Base-by-base conservation (phyloP, 2,797 vertebrate species). In the Melanotaenia maccullochi region DNA sequence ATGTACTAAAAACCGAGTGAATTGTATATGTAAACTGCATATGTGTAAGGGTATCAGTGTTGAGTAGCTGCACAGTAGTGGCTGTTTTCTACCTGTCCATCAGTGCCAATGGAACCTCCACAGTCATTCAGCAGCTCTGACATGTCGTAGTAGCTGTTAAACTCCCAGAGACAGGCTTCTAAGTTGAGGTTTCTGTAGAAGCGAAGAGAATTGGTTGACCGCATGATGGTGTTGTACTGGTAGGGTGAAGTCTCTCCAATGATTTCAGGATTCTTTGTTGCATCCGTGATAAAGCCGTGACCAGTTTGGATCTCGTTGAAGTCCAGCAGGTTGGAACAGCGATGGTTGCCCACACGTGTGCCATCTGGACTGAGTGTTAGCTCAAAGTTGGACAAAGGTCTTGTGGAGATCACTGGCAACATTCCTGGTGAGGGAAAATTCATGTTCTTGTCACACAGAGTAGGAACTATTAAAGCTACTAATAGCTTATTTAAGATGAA, bases 141-240 rank as follows among this genome's bases (percentile, higher is more conserved):
- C 93, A 94, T 94, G 84, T 96, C 93, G 0, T 94, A 96, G 84
- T 95, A 96, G 88, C 92, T 96, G 86, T 87, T 94, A 83, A 97
- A 96, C 83, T 96, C 95, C 95, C 96, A 96, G 14, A 96, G 93
- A 42, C 95, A 96, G 68, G 95, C 94, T 83, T 96, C 95, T 25
- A 95, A 90, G 83, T 96, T 96, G 25, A 97, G 95, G 87, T 96
- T 96, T 75, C 92, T 94, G 83, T 96, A 96, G 87, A 97, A 96
- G 66, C 94, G 92, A 63, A 96, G 89, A 1, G 95, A 95, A 84
- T 93, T 95, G 82, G 95, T 62, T 0, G 93, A 95, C 49, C 94
- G 93, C 89, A 96, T 89, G 61, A 70, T 32, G 0, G 71, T 14
- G 65, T 90, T 96, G 86, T 96, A 96, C 68, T 95, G 95, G 83